Conservation (phyloP, 2,888 invertebrate species). For the Callyntrura guangdongensis region DNA sequence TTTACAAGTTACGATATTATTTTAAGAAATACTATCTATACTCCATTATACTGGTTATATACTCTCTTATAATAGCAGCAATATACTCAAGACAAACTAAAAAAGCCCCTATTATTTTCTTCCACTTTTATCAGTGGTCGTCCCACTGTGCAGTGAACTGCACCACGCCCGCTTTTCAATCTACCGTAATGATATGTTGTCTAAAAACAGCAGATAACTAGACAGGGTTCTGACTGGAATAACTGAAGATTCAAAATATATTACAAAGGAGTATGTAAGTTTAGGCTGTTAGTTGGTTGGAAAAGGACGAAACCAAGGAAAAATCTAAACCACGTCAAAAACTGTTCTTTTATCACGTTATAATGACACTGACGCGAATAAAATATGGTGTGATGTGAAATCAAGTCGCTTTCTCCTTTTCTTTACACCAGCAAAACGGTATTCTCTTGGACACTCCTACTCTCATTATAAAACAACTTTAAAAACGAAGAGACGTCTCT, state of each 20-base stretch:
- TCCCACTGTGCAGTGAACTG: constrained; percentile 20
- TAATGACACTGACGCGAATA: neutral
- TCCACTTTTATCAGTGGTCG: constrained; percentile 10
- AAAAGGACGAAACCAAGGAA: constrained; percentile 14
- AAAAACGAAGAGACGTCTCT: neutral
- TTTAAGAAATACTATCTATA: constrained; percentile 71
- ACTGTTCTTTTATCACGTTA: neutral
- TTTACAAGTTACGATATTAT: constrained; percentile 63
- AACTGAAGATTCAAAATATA: neutral
- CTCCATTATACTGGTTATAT: neutral
- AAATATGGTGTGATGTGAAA: neutral
- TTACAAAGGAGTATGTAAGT: neutral
- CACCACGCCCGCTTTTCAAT: constrained; percentile 68
- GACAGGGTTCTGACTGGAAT: neutral
- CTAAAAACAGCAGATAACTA: constrained; percentile 14
- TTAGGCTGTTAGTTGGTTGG: neutral
- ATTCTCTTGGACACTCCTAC: neutral
- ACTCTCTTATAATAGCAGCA: neutral
- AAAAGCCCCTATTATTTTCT: neutral
- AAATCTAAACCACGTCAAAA: neutral
- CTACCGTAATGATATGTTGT: constrained; percentile 7
- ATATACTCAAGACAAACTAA: neutral
- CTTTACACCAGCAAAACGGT: neutral
- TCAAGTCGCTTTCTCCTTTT: constrained; percentile 12
- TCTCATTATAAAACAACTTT: too few relatives aligned